Base-by-base conservation (phyloP, 1,140 invertebrate species). In the Drosophila seguyi region DNA sequence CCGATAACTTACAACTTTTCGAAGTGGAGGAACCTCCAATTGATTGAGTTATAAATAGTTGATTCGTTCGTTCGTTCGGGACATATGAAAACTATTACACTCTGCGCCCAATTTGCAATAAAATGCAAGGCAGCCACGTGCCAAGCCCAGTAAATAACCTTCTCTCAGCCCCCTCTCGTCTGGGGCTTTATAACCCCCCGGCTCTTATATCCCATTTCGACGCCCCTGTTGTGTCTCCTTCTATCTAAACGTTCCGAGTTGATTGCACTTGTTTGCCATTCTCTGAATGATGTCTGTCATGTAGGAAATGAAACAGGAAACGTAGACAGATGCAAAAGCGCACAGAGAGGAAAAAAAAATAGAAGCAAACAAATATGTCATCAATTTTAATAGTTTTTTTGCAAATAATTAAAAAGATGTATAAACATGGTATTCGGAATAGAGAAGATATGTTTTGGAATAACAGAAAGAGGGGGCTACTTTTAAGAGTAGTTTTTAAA, bases 231-330 rank as follows among this genome's bases (percentile, higher is more conserved):
- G n/a, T n/a, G n/a, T 59, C 53, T 22, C 45, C 29, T 48, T 62
- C 44, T 31, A 53, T 10, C 52, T 29, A 48, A 50, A 25, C 48
- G 36, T 59, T 63, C 56, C 39, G 72, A 66, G 79, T 86, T 86
- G 71, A 86, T 75, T 86, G 84, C 83, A 86, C 84, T 86, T 86
- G 83, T 79, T 79, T 72, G 82, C 69, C 56, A 59, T 59, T 74
- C 71, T 55, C 57, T 81, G 79, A 81, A 72, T 58, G 68, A 71
- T 72, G 68, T 57, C 66, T 72, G 66, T 72, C 66, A 72, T 79
- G 75, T 83, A 83, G 79, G 79, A 86, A 86, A 86, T 86, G 75
- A 82, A 79, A 83, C 79, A 88, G 84, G 79, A 86, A 86, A 72
- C 58, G 59, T 65, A 68, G 61, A 39, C 66, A 72, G 68, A 72